Conservation (phyloP, 2,113 vertebrate genomes). For the Salvator merianae region DNA sequence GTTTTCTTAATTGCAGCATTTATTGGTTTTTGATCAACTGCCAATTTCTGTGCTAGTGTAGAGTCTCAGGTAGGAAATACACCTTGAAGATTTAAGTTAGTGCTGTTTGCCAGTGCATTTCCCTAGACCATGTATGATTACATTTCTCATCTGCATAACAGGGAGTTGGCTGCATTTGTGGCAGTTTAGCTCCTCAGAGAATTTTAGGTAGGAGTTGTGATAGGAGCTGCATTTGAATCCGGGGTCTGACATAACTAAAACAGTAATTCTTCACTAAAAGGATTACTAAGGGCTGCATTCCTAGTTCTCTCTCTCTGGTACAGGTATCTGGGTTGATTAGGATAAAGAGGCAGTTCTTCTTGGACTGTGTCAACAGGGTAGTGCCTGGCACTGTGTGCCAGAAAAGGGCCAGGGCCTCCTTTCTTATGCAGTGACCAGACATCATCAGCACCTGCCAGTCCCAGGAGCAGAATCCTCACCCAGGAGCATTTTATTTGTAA, state of each 20-base stretch:
- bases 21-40: constrained; percentile 37
- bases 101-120: neutral
- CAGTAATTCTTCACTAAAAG: neutral
- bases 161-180: constrained; percentile 21
- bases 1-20: constrained; percentile 47
- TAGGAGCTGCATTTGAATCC: neutral
- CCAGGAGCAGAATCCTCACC: no score
- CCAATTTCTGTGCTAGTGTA: constrained; percentile 42
- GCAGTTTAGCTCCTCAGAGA: neutral
- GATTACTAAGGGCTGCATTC: no score
- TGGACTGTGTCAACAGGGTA: no score
- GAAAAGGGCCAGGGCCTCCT: no score
- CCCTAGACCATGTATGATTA: constrained; percentile 2
- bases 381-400: no score
- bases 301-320: no score
- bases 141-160: constrained; percentile 5
- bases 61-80: constrained; percentile 33
- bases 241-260: neutral
- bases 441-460: no score
- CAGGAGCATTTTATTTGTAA: no score
- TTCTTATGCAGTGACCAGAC: no score
- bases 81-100: constrained; percentile 21
- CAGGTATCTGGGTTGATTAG: no score
- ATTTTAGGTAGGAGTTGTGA: neutral
- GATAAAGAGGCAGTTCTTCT: no score